Conservation (phyloP, 2,888 invertebrate genomes). For the Athripsodes cinereus region DNA sequence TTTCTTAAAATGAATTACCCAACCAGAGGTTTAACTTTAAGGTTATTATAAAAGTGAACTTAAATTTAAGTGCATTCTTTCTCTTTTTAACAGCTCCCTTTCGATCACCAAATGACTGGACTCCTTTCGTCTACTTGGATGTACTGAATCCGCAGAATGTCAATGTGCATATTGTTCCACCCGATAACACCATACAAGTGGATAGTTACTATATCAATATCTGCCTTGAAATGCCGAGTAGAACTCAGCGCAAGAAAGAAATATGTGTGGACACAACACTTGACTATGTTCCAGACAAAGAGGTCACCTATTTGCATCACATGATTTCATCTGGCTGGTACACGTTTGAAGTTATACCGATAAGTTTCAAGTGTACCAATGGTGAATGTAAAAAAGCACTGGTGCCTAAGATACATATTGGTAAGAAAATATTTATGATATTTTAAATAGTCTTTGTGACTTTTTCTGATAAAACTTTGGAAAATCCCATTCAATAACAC, state of each 20-base stretch:
- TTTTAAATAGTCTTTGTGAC: too few species aligned
- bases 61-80: too few species aligned
- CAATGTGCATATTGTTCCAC: conserved; percentile 12
- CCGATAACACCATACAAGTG: conserved; percentile 2
- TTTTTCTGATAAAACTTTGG: too few species aligned
- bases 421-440: conserved; percentile 14
- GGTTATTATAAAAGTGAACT: too few species aligned
- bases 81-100: conserved; percentile 5
- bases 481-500: too few species aligned
- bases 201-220: conserved; percentile 7
- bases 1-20: too few species aligned
- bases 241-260: conserved; percentile 3
- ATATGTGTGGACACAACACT: neutral
- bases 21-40: too few species aligned
- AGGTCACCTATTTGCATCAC: conserved; percentile 7
- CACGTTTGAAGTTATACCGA: conserved; percentile 16
- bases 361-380: conserved; percentile 8
- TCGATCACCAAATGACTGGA: conserved; percentile 8
- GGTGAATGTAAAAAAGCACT: conserved; percentile 9
- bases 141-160: conserved; percentile 9
- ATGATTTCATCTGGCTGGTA: conserved; percentile 14
- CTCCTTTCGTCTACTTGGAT: conserved; percentile 22
- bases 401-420: conserved; percentile 15
- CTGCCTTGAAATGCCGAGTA: neutral
- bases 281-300: neutral